Evolutionary conservation across 2,888 invertebrate species (phyloP).

Genomic region (Athetis lepigone): DNA sequence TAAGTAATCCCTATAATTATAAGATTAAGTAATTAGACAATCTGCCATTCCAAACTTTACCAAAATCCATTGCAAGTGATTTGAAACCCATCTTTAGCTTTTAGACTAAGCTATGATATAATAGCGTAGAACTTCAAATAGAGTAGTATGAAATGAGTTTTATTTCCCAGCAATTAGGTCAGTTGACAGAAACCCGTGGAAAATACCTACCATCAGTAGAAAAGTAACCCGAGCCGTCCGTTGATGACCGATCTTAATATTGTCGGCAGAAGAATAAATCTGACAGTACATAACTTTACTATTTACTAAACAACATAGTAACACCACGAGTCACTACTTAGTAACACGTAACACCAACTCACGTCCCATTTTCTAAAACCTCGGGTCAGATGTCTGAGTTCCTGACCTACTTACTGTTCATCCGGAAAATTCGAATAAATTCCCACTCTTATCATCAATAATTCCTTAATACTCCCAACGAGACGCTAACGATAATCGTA

Average conservation of each 20-base stretch:
- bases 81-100: too few relatives aligned
- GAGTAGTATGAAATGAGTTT: background rate
- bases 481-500: slow-evolving; percentile 59
- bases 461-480: slow-evolving; percentile 23
- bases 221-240: background rate
- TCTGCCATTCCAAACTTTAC: too few relatives aligned
- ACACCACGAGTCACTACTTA: slow-evolving; percentile 13
- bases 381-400: background rate
- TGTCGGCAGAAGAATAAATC: background rate
- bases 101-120: too few relatives aligned
- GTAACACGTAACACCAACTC: slow-evolving; percentile 8
- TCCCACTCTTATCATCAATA: slow-evolving; percentile 43
- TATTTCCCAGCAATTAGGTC: slow-evolving; percentile 11
- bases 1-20: too few relatives aligned
- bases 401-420: slow-evolving; percentile 56
- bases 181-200: background rate
- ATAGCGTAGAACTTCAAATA: too few relatives aligned
- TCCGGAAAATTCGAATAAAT: slow-evolving; percentile 33
- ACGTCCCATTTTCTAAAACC: slow-evolving; percentile 20
- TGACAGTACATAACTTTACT: background rate
- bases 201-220: background rate
- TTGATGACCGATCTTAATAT: background rate
- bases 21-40: too few relatives aligned
- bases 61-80: too few relatives aligned
- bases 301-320: slow-evolving; percentile 7